Base-by-base conservation (phyloP, 2,888 invertebrate species). In the Sympetrum striolatum region DNA sequence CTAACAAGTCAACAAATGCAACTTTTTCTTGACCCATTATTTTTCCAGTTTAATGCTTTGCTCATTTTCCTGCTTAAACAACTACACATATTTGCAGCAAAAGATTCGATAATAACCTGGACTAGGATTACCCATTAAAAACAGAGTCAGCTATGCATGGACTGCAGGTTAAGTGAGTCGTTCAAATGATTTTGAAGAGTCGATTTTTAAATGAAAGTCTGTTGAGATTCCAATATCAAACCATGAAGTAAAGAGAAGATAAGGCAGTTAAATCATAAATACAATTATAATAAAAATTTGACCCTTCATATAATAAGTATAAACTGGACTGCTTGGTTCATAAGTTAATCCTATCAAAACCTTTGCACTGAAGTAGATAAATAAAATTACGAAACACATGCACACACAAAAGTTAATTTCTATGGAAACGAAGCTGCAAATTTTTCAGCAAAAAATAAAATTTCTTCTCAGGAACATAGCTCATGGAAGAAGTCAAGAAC, bases 1-100 rank as follows among this genome's bases (percentile, higher is more conserved):
- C 58, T 86, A 86, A 37, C 35, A n/a, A 64, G 86, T 64, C 86
- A 86, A 86, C 86, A 86, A 60, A 64, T 60, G 18, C 22, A 37
- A 60, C 37, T 60, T 48, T 86, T 39, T 60, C 58, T 86, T 86
- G 86, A 86, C 86, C 86, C 12, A 60, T 60, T 22, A 60, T 25
- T 60, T 86, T 86, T 60, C 86, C 58, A 22, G 31, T 86, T 37
- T 60, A 35, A 86, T 39, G 37, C 86, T 37, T 58, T 60, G 58
- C 37, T 60, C 86, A 86, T 58, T 37, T 86, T 60, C 86, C 60
- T 60, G 86, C 86, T 60, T 86, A 37, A 86, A 86, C 2, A 53
- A 12, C 86, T 86, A 86, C 86, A 60, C 86, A 86, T 60, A 31
- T 22, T 64, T 60, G 58, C 37, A 60, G 60, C 64, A 86, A 86